These are phyloP conservation scores for Scaptomyza pallida DNA, from an alignment of 1,140 invertebrate genomes.

Conservation along the genomic window DNA sequence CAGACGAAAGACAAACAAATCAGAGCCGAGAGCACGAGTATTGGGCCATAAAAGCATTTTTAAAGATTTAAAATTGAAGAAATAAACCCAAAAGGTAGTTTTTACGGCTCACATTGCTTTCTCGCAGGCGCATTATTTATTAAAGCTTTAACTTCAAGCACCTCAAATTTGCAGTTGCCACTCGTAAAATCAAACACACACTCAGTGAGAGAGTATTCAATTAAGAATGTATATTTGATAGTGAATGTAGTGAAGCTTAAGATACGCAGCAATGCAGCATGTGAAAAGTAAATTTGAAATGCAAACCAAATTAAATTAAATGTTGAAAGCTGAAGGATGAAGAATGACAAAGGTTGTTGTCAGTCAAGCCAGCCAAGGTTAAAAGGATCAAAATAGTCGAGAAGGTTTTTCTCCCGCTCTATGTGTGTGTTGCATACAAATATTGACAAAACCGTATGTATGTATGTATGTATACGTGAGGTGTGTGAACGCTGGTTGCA, in stretches of 20 bases:
- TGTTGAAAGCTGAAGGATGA: slow-evolving; percentile 18
- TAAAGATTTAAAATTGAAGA: too few relatives aligned
- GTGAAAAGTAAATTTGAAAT: slow-evolving; percentile 28
- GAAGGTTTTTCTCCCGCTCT: slow-evolving; percentile 2
- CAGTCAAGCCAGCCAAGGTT: slow-evolving; percentile 26
- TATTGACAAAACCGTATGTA: too few relatives aligned
- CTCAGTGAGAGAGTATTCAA: background rate
- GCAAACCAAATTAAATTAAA: slow-evolving; percentile 49
- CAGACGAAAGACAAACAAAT: background rate
- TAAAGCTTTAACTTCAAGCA: background rate
- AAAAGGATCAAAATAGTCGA: slow-evolving; percentile 35
- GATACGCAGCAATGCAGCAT: slow-evolving; percentile 8
- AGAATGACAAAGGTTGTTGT: slow-evolving; percentile 2
- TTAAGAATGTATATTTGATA: slow-evolving; percentile 16
- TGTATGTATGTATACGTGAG: slow-evolving; percentile 7
- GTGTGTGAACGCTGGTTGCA: slow-evolving; percentile 5
- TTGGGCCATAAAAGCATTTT: too few relatives aligned
- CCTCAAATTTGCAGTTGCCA: background rate
- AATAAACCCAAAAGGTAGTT: too few relatives aligned
- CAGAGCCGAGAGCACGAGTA: background rate
- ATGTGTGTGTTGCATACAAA: slow-evolving; percentile 39
- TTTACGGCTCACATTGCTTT: too few relatives aligned
- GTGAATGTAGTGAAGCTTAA: background rate
- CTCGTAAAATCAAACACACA: background rate
- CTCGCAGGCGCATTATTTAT: background rate